phyloP scores from a whole-genome alignment of 2,888 invertebrate genomes.

The Lathronympha strigana region DNA sequence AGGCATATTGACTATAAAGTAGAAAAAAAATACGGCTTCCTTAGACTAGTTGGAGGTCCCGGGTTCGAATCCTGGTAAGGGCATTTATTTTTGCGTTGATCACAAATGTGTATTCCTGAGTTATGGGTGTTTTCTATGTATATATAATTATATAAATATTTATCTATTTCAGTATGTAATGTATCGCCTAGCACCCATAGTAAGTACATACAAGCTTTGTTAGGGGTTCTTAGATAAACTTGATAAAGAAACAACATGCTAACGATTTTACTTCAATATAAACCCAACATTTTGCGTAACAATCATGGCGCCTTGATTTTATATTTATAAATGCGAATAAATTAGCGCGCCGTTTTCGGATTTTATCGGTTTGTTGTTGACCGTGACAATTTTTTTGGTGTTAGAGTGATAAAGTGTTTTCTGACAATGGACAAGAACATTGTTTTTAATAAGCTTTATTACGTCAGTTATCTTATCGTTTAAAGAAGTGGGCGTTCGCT shows the following conservation, averaged over 20 bases:
- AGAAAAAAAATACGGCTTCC: too few relatives aligned
- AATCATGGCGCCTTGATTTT: conserved; percentile 8
- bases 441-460: background rate
- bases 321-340: conserved; percentile 26
- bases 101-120: too few relatives aligned
- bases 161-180: too few relatives aligned
- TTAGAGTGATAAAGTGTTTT: conserved; percentile 5
- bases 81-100: too few relatives aligned
- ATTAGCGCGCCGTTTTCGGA: conserved; percentile 23
- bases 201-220: too few relatives aligned
- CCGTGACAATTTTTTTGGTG: conserved; percentile 28
- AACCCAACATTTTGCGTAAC: conserved; percentile 12
- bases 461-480: background rate
- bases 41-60: too few relatives aligned
- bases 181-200: too few relatives aligned
- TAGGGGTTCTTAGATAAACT: too few relatives aligned
- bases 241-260: background rate
- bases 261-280: background rate
- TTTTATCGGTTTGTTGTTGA: conserved; percentile 32
- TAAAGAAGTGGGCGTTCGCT: background rate
- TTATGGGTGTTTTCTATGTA: too few relatives aligned
- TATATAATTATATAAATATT: too few relatives aligned
- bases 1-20: too few relatives aligned
- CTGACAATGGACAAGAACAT: background rate
- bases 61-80: too few relatives aligned